Base-by-base conservation (phyloP, 2,113 vertebrate genomes). In the Neogale vison region DNA sequence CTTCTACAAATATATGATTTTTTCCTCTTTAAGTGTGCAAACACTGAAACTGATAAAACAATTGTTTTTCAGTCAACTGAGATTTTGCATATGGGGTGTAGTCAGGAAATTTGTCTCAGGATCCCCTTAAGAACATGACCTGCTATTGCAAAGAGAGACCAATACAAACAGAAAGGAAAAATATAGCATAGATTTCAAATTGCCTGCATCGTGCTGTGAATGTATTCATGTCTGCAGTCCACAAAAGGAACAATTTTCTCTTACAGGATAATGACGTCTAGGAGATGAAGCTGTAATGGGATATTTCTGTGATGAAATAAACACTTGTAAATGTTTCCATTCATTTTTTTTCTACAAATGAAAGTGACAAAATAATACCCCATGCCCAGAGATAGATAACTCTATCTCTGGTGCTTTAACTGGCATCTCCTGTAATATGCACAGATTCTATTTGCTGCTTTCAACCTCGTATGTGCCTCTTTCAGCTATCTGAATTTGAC, bases 331-430 rank as follows among this genome's bases (percentile, higher is more conserved):
- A 57, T 52, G 71, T 74, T 83, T 59, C 26, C 18, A 45, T 83
- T 92, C 36, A 47, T 71, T 77, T 82, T 50, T 88, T 81, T 83
- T 47, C 29, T 86, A 89, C 61, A 96, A 92, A 92, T 95, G 71
- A 85, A 95, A 85, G 63, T 77, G 72, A 89, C 65, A 81, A 67
- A 76, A 82, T 94, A 85, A 81, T 81, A 55, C 14, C 31, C 47
- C 61, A 47, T 92, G 29, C 69, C 71, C n/a, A n/a, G n/a, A n/a
- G n/a, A n/a, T 81, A 57, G n/a, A 86, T 96, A 74, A 89, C 92
- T 81, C 42, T 29, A 94, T 52, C 24, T 65, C 7, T 34, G 85
- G 45, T 69, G 47, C 61, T 92, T 81, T 59, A 80, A 89, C 57
- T 94, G 94, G 15, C 42, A 94, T 15, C 23, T 63, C 34, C 57